Percentiles rank a stretch among this genome's conserved stretches.
These are phyloP conservation scores for Chromobotia macracanthus DNA, from an alignment of 2,797 vertebrate genomes.

Conservation along the genomic window DNA sequence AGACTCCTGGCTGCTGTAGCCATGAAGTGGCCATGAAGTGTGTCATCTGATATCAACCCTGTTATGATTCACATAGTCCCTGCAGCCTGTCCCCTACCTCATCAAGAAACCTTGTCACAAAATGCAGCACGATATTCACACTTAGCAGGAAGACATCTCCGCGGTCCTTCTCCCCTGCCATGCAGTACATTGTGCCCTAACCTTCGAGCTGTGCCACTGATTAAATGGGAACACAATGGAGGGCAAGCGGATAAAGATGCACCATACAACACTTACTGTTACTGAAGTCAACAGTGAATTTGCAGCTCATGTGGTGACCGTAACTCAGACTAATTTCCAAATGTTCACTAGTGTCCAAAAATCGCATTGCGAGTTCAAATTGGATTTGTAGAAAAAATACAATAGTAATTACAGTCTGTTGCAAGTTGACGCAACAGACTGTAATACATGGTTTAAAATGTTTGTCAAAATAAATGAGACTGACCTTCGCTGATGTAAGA, in stretches of 20 bases:
- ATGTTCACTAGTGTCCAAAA: too few species aligned
- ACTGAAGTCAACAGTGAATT: too few species aligned
- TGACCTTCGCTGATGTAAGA: too few species aligned
- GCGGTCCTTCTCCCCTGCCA: constrained; percentile 6
- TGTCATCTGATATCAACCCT: constrained; percentile 28
- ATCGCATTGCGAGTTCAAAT: too few species aligned
- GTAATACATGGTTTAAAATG: too few species aligned
- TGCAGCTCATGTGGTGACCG: too few species aligned
- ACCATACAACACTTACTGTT: background rate
- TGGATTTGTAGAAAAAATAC: too few species aligned
- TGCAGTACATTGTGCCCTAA: constrained; percentile 28
- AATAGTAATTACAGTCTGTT: too few species aligned
- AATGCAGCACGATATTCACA: constrained; percentile 29
- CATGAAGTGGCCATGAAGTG: constrained; percentile 3
- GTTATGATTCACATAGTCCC: constrained; percentile 9
- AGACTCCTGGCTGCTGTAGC: background rate
- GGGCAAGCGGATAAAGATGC: background rate
- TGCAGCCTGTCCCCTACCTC: background rate
- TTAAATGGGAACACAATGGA: background rate
- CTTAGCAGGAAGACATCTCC: constrained; percentile 35
- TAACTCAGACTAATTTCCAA: too few species aligned
- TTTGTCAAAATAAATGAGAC: too few species aligned
- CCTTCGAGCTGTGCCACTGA: constrained; percentile 25
- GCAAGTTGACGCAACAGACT: too few species aligned
- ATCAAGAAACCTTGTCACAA: background rate